A percentile compares a stretch with the other conserved stretches of the same genome.
Conservation (phyloP, 2,113 vertebrate species). For the Siphamia tubifer region DNA sequence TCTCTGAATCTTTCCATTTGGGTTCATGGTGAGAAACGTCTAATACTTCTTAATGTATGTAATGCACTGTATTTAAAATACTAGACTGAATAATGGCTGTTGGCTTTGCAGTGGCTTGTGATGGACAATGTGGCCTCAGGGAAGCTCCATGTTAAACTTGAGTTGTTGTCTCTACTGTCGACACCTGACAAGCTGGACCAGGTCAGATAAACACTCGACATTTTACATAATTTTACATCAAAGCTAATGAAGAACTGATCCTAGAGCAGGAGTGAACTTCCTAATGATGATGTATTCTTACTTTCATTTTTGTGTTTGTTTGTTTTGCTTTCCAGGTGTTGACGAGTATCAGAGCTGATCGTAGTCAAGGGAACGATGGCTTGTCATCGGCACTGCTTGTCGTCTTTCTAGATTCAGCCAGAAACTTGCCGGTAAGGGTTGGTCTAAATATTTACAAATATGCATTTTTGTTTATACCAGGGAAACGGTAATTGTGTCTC, state of each 20-base stretch:
- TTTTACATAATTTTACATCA: background rate
- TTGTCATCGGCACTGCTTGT: conserved; percentile 92
- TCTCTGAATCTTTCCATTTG: too few relatives aligned
- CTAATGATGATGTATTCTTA: too few relatives aligned
- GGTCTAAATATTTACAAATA: too few relatives aligned
- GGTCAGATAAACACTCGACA: conserved; percentile 68
- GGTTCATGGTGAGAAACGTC: too few relatives aligned
- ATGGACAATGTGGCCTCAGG: conserved; percentile 88
- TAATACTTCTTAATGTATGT: too few relatives aligned
- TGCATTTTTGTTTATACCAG: too few relatives aligned
- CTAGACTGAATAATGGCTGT: background rate
- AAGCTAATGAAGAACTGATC: too few relatives aligned
- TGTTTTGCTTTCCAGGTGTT: too few relatives aligned
- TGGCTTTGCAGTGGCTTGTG: conserved; percentile 86
- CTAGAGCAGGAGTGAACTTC: too few relatives aligned
- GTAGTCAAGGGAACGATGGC: conserved; percentile 87
- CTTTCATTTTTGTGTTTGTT: too few relatives aligned
- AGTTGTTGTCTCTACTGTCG: conserved; percentile 88
- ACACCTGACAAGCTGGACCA: conserved; percentile 85
- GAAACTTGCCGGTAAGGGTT: conserved; percentile 91
- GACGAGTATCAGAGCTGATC: conserved; percentile 84
- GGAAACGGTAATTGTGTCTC: too few relatives aligned
- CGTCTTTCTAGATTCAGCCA: conserved; percentile 93
- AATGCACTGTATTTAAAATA: too few relatives aligned
- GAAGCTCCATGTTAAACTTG: conserved; percentile 91